These are phyloP conservation scores for Abrostola tripartita DNA, from an alignment of 2,888 invertebrate genomes.

Conservation along the genomic window DNA sequence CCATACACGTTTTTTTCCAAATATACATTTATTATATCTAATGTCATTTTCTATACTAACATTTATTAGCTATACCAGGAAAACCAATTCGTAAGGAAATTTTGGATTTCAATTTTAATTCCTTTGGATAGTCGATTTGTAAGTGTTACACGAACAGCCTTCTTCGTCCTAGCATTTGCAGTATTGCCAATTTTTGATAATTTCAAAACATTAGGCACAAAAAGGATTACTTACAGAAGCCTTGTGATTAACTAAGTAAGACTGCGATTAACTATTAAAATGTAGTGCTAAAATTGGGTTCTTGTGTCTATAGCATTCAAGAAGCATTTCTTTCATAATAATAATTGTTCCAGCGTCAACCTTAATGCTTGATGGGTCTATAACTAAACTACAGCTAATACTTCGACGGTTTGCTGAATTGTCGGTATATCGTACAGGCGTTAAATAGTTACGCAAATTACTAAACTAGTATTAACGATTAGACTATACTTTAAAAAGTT, in stretches of 20 bases:
- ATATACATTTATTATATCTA: constrained; percentile 45
- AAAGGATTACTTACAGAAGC: not conserved
- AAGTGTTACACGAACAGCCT: constrained; percentile 1
- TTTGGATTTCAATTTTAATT: constrained; percentile 21
- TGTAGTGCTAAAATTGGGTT: constrained; percentile 29
- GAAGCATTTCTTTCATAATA: constrained; percentile 55
- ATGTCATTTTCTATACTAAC: not conserved
- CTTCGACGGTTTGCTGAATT: constrained; percentile 85
- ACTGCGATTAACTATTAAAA: not conserved
- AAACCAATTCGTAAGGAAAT: not conserved
- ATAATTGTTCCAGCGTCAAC: constrained; percentile 87
- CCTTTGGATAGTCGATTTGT: constrained; percentile 35
- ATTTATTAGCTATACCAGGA: constrained; percentile 12
- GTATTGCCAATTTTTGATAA: constrained; percentile 21
- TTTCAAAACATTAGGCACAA: not conserved
- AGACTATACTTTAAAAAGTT: not conserved
- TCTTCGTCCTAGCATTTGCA: not conserved
- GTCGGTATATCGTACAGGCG: constrained; percentile 47
- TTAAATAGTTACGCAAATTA: constrained; percentile 11
- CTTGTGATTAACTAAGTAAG: not conserved
- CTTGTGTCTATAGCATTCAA: constrained; percentile 44
- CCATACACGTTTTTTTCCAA: constrained; percentile 67
- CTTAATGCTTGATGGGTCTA: constrained; percentile 71
- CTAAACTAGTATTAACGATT: not conserved
- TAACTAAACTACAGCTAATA: constrained; percentile 72